Conservation (phyloP, 1,140 invertebrate genomes). For the Polypedilum vanderplanki region DNA sequence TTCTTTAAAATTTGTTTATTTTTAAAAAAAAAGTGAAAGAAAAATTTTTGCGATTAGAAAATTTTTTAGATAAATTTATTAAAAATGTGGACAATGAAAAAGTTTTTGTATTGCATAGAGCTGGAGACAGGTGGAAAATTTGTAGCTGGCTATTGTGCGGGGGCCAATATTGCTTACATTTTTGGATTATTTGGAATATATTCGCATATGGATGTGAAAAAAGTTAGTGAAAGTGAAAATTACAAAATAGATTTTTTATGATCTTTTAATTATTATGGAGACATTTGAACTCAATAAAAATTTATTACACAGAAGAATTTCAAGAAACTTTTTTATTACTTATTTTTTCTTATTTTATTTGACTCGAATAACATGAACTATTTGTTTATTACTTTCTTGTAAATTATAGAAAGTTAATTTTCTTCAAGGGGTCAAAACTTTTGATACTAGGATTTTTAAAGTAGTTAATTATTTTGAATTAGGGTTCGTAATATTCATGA, state of each 20-base stretch:
- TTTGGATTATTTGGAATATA: not conserved
- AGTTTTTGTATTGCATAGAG: slow-evolving; percentile 6
- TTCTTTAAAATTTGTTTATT: not conserved
- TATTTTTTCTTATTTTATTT: no score
- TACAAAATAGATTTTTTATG: not conserved
- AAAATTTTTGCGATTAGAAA: not conserved
- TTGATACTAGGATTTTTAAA: no score
- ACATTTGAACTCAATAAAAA: not conserved
- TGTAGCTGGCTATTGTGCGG: not conserved
- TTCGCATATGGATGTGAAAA: slow-evolving; percentile 4
- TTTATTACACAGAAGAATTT: not conserved
- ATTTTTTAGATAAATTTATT: not conserved
- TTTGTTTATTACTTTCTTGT: no score
- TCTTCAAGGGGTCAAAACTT: no score
- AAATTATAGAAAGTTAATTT: no score
- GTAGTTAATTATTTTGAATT: no score
- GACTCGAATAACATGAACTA: no score
- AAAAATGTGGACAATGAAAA: slow-evolving; percentile 6
- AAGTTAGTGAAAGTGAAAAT: not conserved
- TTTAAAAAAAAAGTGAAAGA: not conserved
- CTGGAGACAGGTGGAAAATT: not conserved
- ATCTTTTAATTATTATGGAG: not conserved
- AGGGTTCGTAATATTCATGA: no score
- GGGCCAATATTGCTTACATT: not conserved
- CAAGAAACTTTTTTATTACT: no score